Base-by-base conservation (phyloP, 2,888 invertebrate species). In the Rhynchonema sp. region DNA sequence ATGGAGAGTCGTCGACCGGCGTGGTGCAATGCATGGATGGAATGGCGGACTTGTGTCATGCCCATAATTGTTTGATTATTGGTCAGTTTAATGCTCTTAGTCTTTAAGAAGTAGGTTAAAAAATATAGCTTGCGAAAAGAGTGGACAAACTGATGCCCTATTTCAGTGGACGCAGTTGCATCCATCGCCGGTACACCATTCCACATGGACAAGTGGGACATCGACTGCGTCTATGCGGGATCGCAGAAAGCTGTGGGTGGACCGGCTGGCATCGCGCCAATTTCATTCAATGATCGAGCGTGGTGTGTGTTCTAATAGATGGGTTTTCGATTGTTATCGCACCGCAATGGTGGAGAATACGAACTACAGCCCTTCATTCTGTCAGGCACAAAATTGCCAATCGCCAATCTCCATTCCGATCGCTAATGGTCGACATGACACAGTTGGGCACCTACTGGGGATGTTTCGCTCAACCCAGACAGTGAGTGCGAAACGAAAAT, bases 1-100 rank as follows among this genome's bases (percentile, higher is more conserved):
- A 90, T 66, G 88, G 87, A 1, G 91, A 91, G 72, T 87, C 87
- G 1, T 87, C 88, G 0, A 85, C 86, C 0, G 88, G 89, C 0
- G 82, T 86, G 20, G 77, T 84, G 61, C 91, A 91, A 72, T 82
- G 83, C 2, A 70, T 91, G 26, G 80, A 82, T 61, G 85, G 38
- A 6, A 38, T 38, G 9, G 38, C 38, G 0, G 78, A 82, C 9
- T 74, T 88, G 28, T 86, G 88, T 72, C 83, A 83, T 67, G 82
- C 80, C 83, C 79, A 82, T 69, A 77, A 81, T 63, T 81, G 81
- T 66, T 71, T 84, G n/a, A 72, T 85, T 60, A 49, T 49, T n/a
- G n/a, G n/a, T n/a, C n/a, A n/a, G n/a, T n/a, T n/a, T n/a, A n/a
- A n/a, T n/a, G n/a, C n/a, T n/a, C n/a, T n/a, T n/a, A n/a, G n/a